Percentiles rank a stretch among this genome's conserved stretches.
phyloP scores from a whole-genome alignment of 2,797 vertebrate species.

The Alauda arvensis region DNA sequence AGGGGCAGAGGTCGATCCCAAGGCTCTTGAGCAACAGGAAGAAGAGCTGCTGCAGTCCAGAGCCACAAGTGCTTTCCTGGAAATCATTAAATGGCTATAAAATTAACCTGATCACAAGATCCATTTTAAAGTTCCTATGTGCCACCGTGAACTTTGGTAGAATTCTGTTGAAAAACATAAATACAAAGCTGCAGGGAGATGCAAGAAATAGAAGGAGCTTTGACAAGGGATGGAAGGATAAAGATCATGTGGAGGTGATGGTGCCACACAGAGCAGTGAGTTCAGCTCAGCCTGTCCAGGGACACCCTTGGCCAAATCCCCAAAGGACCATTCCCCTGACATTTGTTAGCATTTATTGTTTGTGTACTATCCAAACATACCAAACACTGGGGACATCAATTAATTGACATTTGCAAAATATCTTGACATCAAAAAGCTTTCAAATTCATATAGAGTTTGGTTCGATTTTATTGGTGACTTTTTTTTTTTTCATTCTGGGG shows the following conservation, averaged over 20 bases:
- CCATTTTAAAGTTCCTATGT: neutral
- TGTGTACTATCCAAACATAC: neutral
- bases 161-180: neutral
- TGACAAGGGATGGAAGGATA: neutral
- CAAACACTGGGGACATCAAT: neutral
- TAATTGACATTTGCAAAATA: neutral
- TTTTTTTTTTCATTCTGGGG: neutral
- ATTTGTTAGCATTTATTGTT: neutral
- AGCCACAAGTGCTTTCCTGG: neutral
- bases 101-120: constrained; percentile 63
- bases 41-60: neutral
- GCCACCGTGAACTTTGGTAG: constrained; percentile 27
- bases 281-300: neutral
- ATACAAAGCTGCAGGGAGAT: neutral
- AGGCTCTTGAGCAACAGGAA: constrained; percentile 48
- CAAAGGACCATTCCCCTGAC: neutral
- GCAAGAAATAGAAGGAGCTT: neutral
- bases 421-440: neutral
- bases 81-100: constrained; percentile 58
- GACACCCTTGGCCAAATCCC: neutral
- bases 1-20: constrained; percentile 17
- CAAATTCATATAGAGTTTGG: neutral
- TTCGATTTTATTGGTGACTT: neutral
- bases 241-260: neutral
- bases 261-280: neutral